Base-by-base conservation (phyloP, 1,140 invertebrate genomes). In the Acromyrmex heyeri region DNA sequence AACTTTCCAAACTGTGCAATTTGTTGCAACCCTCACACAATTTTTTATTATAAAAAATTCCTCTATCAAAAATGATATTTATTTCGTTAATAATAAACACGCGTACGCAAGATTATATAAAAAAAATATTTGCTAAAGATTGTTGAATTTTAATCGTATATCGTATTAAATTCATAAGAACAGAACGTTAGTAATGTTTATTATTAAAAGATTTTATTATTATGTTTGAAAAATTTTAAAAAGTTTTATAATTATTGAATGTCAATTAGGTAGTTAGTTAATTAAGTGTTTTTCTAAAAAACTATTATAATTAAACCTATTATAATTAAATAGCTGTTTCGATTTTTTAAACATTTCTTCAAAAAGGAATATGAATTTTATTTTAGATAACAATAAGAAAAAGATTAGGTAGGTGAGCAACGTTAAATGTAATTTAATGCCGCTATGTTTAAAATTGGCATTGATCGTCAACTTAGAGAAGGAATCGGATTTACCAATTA, bases 401-500 rank as follows among this genome's bases (percentile, higher is more conserved):
- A 30, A 18, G 2, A 6, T 38, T 21, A 0, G 14, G 24, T 27
- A 16, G 5, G 0, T 30, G 8, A 44, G 38, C 38, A 44, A 44
- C 38, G 10, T 3, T 30, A 69, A 57, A 70, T 62, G 0, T 62
- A 62, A 27, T 57, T 72, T 16, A n/a, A 24, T 34, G 53, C 18
- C 24, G 18, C 7, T 34, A 3, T 59, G 44, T 14, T 57, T 27
- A 1, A 16, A 70, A 21, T 34, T 62, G 79, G 27, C 27, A 30
- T 30, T 30, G 2, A 21, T 76, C 70, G 38, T 50, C 72, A 53
- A n/a, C 85, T 50, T 78, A 72, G 70, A 69, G 48, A 65, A 59
- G 48, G 59, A 87, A 16, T 59, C 92, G 91, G 89, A 89, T 61
- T 82, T 92, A 77, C 91, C 93, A 94, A 94, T 91, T 57, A 83